A percentile compares a stretch with the other conserved stretches of the same genome.
phyloP scores from a whole-genome alignment of 1,140 invertebrate genomes.

The Listronotus bonariensis region DNA sequence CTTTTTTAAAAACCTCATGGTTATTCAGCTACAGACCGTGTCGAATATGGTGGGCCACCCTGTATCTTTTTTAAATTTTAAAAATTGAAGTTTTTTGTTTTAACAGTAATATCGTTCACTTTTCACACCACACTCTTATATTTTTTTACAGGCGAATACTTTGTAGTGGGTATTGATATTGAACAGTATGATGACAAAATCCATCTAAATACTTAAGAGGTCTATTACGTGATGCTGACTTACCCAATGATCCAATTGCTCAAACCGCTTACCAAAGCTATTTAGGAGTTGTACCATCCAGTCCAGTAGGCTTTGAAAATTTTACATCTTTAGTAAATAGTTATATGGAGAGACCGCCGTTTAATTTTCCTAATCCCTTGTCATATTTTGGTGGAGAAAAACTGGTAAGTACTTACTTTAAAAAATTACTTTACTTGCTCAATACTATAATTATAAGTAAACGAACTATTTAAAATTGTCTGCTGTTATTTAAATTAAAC shows the following conservation, averaged over 20 bases:
- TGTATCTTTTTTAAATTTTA: too few relatives aligned
- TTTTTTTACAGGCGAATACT: conserved; percentile 76
- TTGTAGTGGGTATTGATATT: conserved; percentile 87
- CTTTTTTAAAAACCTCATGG: too few relatives aligned
- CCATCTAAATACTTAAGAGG: conserved; percentile 78
- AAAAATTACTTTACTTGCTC: too few relatives aligned
- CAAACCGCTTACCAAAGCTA: conserved; percentile 72
- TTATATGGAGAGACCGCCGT: conserved; percentile 79
- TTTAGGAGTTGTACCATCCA: conserved; percentile 73
- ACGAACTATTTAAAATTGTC: too few relatives aligned
- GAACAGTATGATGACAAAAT: conserved; percentile 80
- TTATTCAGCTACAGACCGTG: too few relatives aligned
- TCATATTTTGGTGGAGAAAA: conserved; percentile 70
- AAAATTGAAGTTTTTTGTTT: neutral
- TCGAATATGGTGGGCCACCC: too few relatives aligned
- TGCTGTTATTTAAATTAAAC: too few relatives aligned
- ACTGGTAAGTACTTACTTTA: conserved; percentile 62
- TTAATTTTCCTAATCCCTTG: conserved; percentile 82
- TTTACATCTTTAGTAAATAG: conserved; percentile 78
- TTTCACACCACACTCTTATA: too few relatives aligned
- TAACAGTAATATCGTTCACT: neutral
- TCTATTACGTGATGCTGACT: conserved; percentile 67
- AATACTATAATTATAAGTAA: too few relatives aligned
- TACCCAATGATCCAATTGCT: conserved; percentile 57
- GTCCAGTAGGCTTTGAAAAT: conserved; percentile 71